Conservation (phyloP, 2,888 invertebrate genomes). For the Atethmia centrago region DNA sequence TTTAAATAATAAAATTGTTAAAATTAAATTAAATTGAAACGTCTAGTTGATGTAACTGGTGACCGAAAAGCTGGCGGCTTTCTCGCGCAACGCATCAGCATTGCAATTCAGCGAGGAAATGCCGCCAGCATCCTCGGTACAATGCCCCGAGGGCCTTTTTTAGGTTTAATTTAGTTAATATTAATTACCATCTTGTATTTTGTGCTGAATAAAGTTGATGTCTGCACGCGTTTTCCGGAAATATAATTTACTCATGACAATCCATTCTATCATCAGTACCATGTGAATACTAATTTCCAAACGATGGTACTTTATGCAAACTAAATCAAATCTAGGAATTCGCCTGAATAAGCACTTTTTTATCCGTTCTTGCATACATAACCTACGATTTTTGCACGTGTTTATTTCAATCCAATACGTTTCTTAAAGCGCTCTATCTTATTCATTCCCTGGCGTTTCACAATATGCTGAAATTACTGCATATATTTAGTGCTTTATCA, state of each 20-base stretch:
- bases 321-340: background rate
- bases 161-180: too few relatives aligned
- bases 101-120: too few relatives aligned
- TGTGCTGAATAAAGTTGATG: background rate
- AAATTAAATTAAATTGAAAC: too few relatives aligned
- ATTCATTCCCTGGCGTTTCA: slow-evolving; percentile 13
- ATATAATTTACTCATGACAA: background rate
- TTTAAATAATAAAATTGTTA: too few relatives aligned
- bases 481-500: slow-evolving; percentile 48
- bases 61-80: too few relatives aligned
- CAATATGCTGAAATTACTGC: slow-evolving; percentile 38
- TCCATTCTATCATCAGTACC: background rate
- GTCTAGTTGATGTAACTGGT: too few relatives aligned
- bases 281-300: background rate
- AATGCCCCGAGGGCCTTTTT: too few relatives aligned
- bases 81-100: too few relatives aligned
- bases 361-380: background rate
- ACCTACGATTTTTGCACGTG: background rate
- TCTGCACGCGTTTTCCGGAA: background rate
- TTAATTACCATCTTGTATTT: too few relatives aligned
- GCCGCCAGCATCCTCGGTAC: too few relatives aligned
- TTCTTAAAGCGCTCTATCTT: slow-evolving; percentile 14
- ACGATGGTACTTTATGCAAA: background rate
- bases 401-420: background rate
- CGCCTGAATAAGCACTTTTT: background rate